These are phyloP conservation scores for Galerucella pusilla DNA, from an alignment of 2,888 invertebrate genomes.

Conservation along the genomic window DNA sequence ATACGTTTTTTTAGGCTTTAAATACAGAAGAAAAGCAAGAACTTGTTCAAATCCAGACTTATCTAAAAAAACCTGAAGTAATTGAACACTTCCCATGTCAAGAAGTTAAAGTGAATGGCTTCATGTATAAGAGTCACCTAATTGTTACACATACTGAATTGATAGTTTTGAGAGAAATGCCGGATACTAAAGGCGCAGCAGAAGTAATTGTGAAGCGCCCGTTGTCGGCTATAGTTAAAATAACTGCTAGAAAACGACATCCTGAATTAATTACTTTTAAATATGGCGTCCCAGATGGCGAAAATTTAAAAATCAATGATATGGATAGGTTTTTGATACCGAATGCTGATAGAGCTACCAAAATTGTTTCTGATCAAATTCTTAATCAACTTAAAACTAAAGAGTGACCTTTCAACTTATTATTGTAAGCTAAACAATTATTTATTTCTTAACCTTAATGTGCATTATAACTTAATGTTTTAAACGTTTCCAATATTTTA, in stretches of 20 bases:
- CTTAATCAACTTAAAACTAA: conserved; percentile 70
- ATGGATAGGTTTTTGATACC: conserved; percentile 94
- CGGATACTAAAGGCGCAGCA: conserved; percentile 81
- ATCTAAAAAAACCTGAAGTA: conserved; percentile 85
- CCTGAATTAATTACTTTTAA: conserved; percentile 98
- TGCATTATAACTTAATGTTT: conserved; percentile 43
- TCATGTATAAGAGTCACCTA: conserved; percentile 88
- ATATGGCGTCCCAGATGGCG: conserved; percentile 88
- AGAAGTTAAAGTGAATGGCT: conserved; percentile 90
- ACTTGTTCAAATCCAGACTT: conserved; percentile 82
- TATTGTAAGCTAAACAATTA: conserved; percentile 24
- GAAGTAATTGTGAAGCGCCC: conserved; percentile 89
- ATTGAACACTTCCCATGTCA: conserved; percentile 91
- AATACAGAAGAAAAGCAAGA: conserved; percentile 77
- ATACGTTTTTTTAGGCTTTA: conserved; percentile 56
- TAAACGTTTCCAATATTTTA: conserved; percentile 37
- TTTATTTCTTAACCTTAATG: conserved; percentile 36
- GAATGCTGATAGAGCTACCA: conserved; percentile 89
- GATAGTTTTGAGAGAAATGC: conserved; percentile 84
- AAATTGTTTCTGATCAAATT: conserved; percentile 90
- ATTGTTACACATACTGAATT: conserved; percentile 88
- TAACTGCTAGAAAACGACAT: conserved; percentile 94
- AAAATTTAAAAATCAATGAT: conserved; percentile 83
- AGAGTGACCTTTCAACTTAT: conserved; percentile 48
- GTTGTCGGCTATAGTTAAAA: conserved; percentile 92